A percentile compares a stretch with the other conserved stretches of the same genome.
Evolutionary conservation across 53 echinoderm and acorn worm genomes (phyloP).

Genomic region (Holothuria scabra): DNA sequence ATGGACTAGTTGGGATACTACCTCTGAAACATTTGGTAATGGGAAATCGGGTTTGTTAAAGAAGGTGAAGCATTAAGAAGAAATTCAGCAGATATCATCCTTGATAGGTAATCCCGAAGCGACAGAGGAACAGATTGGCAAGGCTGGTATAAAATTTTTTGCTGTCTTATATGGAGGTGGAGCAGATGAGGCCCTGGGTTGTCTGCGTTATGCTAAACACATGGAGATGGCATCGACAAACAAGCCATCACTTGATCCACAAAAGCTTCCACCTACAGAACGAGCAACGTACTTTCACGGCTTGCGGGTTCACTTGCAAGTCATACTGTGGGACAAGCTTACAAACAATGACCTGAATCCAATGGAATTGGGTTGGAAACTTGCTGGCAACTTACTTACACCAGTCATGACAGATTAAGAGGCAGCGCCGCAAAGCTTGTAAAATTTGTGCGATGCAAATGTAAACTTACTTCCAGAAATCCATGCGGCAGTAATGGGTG

Average conservation of each 20-base stretch:
- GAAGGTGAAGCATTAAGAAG: not conserved
- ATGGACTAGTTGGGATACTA: not conserved
- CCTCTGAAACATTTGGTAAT: not conserved
- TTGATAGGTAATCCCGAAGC: no score
- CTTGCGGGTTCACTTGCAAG: not conserved
- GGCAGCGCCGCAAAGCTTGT: not conserved
- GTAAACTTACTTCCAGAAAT: constrained; percentile 13
- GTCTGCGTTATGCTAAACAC: constrained; percentile 15
- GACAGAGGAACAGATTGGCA: constrained; percentile 9
- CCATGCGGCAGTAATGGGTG: not conserved
- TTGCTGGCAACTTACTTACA: not conserved
- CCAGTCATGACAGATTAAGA: not conserved
- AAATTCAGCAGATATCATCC: no score
- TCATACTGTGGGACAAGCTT: no score
- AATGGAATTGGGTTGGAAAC: constrained; percentile 9
- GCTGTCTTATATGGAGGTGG: not conserved
- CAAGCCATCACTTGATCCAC: constrained; percentile 5
- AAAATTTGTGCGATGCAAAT: constrained; percentile 29
- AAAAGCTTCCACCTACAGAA: constrained; percentile 13
- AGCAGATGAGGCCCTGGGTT: not conserved
- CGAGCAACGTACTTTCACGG: not conserved
- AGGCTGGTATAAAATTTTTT: constrained; percentile 14
- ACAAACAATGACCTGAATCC: not conserved
- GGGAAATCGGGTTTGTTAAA: not conserved
- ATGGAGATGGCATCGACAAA: constrained; percentile 13